Base-by-base conservation (phyloP, 2,797 vertebrate species). In the Oreochromis mossambicus region DNA sequence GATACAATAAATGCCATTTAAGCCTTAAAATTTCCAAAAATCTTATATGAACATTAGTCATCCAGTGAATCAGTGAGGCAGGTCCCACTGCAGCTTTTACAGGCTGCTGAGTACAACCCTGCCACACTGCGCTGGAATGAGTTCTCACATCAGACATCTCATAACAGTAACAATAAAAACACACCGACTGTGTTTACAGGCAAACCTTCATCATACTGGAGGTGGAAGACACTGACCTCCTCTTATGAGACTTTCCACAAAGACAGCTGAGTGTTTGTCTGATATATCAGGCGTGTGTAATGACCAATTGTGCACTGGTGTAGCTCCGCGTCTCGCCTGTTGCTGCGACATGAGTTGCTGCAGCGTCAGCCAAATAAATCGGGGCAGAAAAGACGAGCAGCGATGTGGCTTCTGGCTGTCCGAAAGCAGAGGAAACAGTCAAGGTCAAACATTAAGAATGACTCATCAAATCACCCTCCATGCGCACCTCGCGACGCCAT, bases 361-460 rank as follows among this genome's bases (percentile, higher is more conserved):
- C 78, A 9, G 34, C 43, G 1, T n/a, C 36, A 12, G 77, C 75
- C 61, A 41, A 77, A 11, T 29, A 51, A 50, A 41, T 32, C 1
- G 2, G 50, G 29, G 79, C 54, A 4, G 34, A 54, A 56, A 58
- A n/a, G 58, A 54, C 4, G n/a, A 26, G 70, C 15, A 36, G 46
- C 51, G 41, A 32, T 13, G 66, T 41, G 56, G 81, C 85, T 80
- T 54, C 54, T 26, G 81, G 86, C 54, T 5, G 54, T 75, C 66
- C 43, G 6, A 73, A 81, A 56, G 54, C 83, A 34, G 29, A 83
- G 46, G 83, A 81, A 89, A 86, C 56, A 46, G 78, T 86, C 88
- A 94, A 94, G 92, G 93, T 94, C 94, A 91, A 87, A 88, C 80
- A 76, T 82, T 88, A 82, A 79, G 83, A 89, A 55, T 92, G 91